phyloP scores from a whole-genome alignment of 2,797 vertebrate genomes.

The Adelosebastes latens region DNA sequence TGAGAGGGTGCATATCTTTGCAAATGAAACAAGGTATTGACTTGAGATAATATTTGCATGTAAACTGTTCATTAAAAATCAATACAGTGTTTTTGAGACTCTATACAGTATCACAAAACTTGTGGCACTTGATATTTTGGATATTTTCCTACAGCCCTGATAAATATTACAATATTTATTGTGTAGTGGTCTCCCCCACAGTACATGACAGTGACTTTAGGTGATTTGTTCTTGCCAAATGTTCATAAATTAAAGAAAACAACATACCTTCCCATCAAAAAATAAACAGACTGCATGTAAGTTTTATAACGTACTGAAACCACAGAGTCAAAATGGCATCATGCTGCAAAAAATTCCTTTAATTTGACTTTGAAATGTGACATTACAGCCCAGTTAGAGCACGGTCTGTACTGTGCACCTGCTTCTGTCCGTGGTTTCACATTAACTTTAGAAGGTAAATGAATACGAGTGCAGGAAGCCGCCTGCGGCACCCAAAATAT shows the following conservation, averaged over 20 bases:
- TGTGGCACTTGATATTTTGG: too few relatives aligned
- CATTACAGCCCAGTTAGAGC: slow-evolving; percentile 12
- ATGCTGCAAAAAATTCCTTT: not conserved
- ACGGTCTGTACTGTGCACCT: not conserved
- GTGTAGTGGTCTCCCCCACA: not conserved
- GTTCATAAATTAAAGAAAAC: not conserved
- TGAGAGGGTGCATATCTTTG: too few relatives aligned
- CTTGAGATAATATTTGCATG: too few relatives aligned
- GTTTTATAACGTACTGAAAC: not conserved
- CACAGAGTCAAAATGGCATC: not conserved
- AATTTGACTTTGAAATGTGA: slow-evolving; percentile 40
- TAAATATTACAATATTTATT: not conserved
- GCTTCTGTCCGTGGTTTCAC: slow-evolving; percentile 29
- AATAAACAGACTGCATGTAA: not conserved
- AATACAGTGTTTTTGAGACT: too few relatives aligned
- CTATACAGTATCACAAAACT: too few relatives aligned
- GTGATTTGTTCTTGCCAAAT: not conserved
- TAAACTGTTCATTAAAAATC: too few relatives aligned
- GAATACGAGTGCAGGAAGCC: slow-evolving; percentile 55
- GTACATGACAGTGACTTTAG: not conserved
- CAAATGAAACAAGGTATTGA: too few relatives aligned
- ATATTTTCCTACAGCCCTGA: too few relatives aligned
- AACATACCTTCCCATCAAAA: not conserved
- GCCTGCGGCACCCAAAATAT: slow-evolving; percentile 50
- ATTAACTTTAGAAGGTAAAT: slow-evolving; percentile 50